Base-by-base conservation (phyloP, 1,140 invertebrate genomes). In the Pseudomyrmex gracilis region DNA sequence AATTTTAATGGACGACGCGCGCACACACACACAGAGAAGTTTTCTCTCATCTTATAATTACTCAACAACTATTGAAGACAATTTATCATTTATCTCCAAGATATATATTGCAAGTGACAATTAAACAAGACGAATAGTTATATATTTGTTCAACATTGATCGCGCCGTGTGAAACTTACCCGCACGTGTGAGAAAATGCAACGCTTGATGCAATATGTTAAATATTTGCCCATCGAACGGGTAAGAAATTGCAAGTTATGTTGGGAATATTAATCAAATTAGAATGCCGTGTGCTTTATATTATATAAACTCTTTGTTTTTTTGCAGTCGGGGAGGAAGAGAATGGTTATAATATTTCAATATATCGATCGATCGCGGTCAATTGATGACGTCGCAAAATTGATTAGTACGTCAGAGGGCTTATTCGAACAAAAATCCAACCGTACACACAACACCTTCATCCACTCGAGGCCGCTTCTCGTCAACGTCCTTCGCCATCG, bases 221-320 rank as follows among this genome's bases (percentile, higher is more conserved):
- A 22, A 20, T 70, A 47, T 70, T 78, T 78, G 20, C 53, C 53
- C 53, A 58, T 47, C 20, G 53, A 47, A 15, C 7, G 76, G 24
- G 53, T n/a, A 12, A 17, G 17, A n/a, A 34, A 22, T 1, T 13
- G 12, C 20, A 4, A 22, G n/a, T 64, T 17, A 64, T 20, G 43
- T 20, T 51, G 64, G 53, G 58, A 78, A 58, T 70, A 70, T 78
- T 70, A 70, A 78, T 70, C 53, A 17, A 80, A 80, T 80, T 80
- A 80, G 49, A 70, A 53, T n/a, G 64, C 2, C 53, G 12, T 4
- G 12, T 64, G 24, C 20, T n/a, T 43, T 55, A 53, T n/a, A 7
- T 43, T 55, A 53, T n/a, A 7, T 17, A 47, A 34, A 34, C 34
- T 34, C 5, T 7, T 34, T n/a, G n/a, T n/a, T n/a, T 34, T 34